phyloP scores from a whole-genome alignment of 2,797 vertebrate genomes.

The Centropyge bicolor region DNA sequence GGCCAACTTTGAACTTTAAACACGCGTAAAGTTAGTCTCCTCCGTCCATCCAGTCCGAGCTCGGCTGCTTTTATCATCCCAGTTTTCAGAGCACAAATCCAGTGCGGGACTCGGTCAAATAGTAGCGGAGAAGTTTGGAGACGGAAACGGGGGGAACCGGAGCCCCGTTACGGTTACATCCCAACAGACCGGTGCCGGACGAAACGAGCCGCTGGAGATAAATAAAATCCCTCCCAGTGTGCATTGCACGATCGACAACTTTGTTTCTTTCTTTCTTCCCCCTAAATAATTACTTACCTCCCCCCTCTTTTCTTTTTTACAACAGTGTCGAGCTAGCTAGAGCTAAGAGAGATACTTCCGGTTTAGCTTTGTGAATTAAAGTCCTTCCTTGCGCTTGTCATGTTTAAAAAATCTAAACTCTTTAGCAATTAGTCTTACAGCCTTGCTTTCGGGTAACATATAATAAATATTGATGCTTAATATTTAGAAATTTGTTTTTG shows the following conservation, averaged over 20 bases:
- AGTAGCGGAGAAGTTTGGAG: constrained; percentile 68
- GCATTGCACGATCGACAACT: constrained; percentile 78
- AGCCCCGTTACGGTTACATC: constrained; percentile 48
- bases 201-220: constrained; percentile 56
- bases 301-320: constrained; percentile 69
- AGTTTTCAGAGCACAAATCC: constrained; percentile 57
- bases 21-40: constrained; percentile 5
- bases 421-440: rapidly evolving
- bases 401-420: background rate
- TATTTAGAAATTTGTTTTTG: background rate
- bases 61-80: constrained; percentile 69
- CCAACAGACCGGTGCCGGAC: constrained; percentile 46
- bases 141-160: constrained; percentile 23
- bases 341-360: constrained; percentile 16
- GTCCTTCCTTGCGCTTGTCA: rapidly evolving
- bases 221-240: constrained; percentile 75
- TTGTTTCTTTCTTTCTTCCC: constrained; percentile 87
- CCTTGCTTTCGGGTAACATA: rapidly evolving
- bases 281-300: constrained; percentile 84
- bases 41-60: constrained; percentile 54
- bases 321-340: constrained; percentile 13
- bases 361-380: constrained; percentile 41
- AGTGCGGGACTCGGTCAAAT: constrained; percentile 42
- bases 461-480: rapidly evolving
- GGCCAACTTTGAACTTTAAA: too few relatives aligned